These are phyloP conservation scores for Aythya baeri DNA, from an alignment of 2,113 vertebrate genomes.

Conservation along the genomic window DNA sequence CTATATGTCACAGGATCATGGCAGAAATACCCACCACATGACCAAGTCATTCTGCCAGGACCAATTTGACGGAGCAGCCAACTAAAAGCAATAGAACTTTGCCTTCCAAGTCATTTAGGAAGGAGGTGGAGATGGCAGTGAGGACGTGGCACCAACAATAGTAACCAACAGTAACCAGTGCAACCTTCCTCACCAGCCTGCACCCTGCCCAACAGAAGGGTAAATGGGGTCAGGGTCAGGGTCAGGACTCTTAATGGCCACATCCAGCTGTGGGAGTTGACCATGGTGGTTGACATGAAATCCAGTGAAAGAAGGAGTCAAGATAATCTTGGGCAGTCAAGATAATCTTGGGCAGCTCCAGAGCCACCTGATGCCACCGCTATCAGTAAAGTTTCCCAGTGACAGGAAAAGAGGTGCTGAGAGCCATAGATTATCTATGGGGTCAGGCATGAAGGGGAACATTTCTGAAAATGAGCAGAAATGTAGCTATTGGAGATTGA, in stretches of 20 bases:
- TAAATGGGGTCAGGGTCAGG: no score
- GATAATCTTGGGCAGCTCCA: neutral
- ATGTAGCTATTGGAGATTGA: neutral
- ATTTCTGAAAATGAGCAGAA: neutral
- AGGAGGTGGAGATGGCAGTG: accelerated
- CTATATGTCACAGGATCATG: neutral
- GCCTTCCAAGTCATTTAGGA: accelerated
- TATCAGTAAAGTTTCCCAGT: accelerated
- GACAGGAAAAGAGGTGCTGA: neutral
- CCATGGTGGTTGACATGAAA: accelerated
- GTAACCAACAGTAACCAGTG: accelerated
- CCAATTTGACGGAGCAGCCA: accelerated
- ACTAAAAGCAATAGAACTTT: neutral
- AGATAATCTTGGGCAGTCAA: neutral
- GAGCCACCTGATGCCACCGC: accelerated
- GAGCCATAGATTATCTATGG: neutral
- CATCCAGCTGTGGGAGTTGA: neutral
- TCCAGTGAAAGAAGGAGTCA: neutral
- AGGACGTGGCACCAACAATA: accelerated
- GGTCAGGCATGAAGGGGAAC: neutral
- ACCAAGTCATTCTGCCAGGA: neutral
- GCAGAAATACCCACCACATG: neutral
- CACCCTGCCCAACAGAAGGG: neutral
- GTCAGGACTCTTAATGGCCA: neutral
- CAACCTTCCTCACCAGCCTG: neutral